Evolutionary conservation across 2,888 invertebrate species (phyloP).

Genomic region (Andrena camellia): DNA sequence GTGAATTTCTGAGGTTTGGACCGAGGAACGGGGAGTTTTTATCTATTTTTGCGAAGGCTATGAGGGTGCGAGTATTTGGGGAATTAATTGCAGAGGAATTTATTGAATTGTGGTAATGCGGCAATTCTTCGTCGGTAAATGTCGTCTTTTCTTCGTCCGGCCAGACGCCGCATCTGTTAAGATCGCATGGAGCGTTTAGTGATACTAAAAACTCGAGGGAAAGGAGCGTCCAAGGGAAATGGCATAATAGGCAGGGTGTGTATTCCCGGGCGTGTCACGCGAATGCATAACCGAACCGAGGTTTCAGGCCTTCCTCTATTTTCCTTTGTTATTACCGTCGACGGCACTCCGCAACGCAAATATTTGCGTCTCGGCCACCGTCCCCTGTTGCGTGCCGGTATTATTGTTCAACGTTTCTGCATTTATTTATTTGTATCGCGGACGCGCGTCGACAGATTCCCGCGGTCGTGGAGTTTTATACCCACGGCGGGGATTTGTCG

Average conservation of each 20-base stretch:
- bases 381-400: slow-evolving; percentile 18
- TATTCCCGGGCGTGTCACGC: slow-evolving; percentile 48
- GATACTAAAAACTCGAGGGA: slow-evolving; percentile 32
- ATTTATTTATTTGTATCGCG: slow-evolving; percentile 65
- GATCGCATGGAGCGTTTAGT: slow-evolving; percentile 31
- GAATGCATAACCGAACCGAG: slow-evolving; percentile 51
- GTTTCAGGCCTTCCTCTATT: slow-evolving; percentile 60
- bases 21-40: neutral
- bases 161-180: slow-evolving; percentile 19
- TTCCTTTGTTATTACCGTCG: slow-evolving; percentile 73
- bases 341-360: slow-evolving; percentile 72
- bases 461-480: slow-evolving; percentile 25
- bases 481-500: slow-evolving; percentile 22
- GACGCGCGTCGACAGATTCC: slow-evolving; percentile 27
- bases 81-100: neutral
- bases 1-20: neutral
- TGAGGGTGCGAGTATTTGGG: too few species aligned
- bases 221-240: neutral
- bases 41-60: neutral
- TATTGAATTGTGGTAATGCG: neutral
- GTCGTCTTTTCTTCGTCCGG: neutral
- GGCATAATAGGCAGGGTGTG: slow-evolving; percentile 53
- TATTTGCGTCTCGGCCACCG: slow-evolving; percentile 60
- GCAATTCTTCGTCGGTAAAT: too few species aligned
- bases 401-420: slow-evolving; percentile 58